Percentiles rank a stretch among this genome's conserved stretches.
Evolutionary conservation across 2,797 vertebrate genomes (phyloP).

Genomic region (Buceros bicornis): DNA sequence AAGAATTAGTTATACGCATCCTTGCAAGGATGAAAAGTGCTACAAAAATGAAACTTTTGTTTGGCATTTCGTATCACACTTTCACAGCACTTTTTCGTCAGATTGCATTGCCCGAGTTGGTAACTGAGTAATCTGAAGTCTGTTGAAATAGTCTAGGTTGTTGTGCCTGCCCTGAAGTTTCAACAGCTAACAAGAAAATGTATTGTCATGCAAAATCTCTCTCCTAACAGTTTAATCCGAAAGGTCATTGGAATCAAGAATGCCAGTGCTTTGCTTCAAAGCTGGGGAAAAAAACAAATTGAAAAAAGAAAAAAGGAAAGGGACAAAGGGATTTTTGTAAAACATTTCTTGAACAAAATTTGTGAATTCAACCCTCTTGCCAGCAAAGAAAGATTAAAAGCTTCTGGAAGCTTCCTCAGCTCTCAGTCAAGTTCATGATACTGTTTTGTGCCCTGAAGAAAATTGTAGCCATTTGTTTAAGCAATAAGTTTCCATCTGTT

Average conservation of each 20-base stretch:
- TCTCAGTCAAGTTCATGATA: constrained; percentile 32
- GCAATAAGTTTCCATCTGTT: constrained; percentile 67
- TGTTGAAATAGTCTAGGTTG: neutral
- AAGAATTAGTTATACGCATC: neutral
- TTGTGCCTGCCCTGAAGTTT: neutral
- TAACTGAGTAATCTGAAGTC: neutral
- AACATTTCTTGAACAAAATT: neutral
- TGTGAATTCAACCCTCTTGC: neutral
- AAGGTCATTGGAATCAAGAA: neutral
- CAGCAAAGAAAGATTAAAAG: constrained; percentile 16
- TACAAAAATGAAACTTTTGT: neutral
- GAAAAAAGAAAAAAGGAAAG: neutral
- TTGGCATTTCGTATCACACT: neutral
- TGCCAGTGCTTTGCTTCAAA: neutral
- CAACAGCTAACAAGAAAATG: neutral
- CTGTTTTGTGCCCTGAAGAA: constrained; percentile 28
- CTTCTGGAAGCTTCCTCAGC: constrained; percentile 40
- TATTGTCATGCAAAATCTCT: constrained; percentile 37
- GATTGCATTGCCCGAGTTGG: neutral
- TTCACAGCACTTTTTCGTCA: neutral
- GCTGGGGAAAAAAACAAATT: neutral
- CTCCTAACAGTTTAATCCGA: neutral
- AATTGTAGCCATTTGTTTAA: constrained; percentile 58
- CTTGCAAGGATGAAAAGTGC: neutral
- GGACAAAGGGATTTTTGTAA: neutral